Evolutionary conservation across 2,888 invertebrate species (phyloP).

Genomic region (Nymphalis c-album): DNA sequence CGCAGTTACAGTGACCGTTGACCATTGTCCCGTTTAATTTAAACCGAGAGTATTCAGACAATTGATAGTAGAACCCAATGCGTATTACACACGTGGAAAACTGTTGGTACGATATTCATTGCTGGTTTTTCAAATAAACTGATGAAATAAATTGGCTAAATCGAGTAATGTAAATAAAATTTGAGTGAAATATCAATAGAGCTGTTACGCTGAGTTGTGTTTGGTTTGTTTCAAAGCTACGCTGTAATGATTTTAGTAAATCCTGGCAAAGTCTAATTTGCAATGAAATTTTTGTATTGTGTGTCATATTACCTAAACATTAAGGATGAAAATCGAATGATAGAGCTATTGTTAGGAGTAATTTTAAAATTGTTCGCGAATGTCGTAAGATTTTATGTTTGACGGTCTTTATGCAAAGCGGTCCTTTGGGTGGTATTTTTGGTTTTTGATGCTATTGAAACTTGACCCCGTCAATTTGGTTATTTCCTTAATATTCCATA

Average conservation of each 20-base stretch:
- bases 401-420: conserved; percentile 75
- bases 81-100: conserved; percentile 25
- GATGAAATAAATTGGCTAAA: neutral
- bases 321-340: conserved; percentile 44
- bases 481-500: conserved; percentile 58
- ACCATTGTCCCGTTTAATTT: conserved; percentile 81
- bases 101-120: conserved; percentile 26
- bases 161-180: conserved; percentile 35
- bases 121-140: conserved; percentile 21
- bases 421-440: conserved; percentile 72
- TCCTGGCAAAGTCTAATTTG: conserved; percentile 43
- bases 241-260: conserved; percentile 49
- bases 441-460: conserved; percentile 75
- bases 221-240: conserved; percentile 35
- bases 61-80: conserved; percentile 68
- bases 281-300: neutral
- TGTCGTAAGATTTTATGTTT: conserved; percentile 79
- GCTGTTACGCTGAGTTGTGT: conserved; percentile 19
- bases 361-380: conserved; percentile 48
- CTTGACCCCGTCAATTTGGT: conserved; percentile 59
- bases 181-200: neutral
- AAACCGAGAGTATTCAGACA: conserved; percentile 60
- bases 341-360: neutral
- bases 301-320: conserved; percentile 16
- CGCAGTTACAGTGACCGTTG: conserved; percentile 69